Conservation (phyloP, 1,140 invertebrate genomes). For the Drosophila nasuta region DNA sequence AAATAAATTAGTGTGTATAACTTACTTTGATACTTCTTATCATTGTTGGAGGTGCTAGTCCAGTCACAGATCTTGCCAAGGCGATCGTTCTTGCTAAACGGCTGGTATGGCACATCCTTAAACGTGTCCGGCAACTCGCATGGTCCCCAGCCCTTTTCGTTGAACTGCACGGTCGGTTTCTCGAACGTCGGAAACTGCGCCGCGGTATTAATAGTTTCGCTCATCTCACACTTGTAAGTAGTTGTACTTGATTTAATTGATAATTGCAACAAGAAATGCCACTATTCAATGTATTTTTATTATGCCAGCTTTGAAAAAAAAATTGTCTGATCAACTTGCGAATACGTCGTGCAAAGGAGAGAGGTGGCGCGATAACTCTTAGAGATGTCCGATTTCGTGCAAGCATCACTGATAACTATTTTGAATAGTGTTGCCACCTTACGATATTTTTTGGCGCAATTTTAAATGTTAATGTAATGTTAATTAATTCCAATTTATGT, state of each 20-base stretch:
- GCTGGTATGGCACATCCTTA: slow-evolving; percentile 99
- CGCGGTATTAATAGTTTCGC: slow-evolving; percentile 78
- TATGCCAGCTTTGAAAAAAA: slow-evolving; percentile 38
- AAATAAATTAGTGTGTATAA: slow-evolving; percentile 46
- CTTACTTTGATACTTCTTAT: slow-evolving; percentile 97
- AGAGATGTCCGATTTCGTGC: slow-evolving; percentile 24
- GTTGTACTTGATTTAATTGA: slow-evolving; percentile 27
- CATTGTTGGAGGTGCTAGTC: slow-evolving; percentile 97
- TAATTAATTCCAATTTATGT: too few species aligned
- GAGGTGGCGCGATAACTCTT: slow-evolving; percentile 33
- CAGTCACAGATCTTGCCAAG: slow-evolving; percentile 99
- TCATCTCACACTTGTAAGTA: slow-evolving; percentile 61
- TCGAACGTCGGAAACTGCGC: slow-evolving; percentile 74
- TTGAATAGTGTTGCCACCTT: neutral
- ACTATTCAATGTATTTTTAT: slow-evolving; percentile 26
- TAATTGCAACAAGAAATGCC: slow-evolving; percentile 22
- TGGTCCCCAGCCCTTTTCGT: slow-evolving; percentile 95
- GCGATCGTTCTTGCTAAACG: slow-evolving; percentile 98
- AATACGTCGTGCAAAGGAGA: slow-evolving; percentile 49
- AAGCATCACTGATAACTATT: slow-evolving; percentile 1
- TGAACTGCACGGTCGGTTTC: slow-evolving; percentile 82
- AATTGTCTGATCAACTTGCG: slow-evolving; percentile 31
- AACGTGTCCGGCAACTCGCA: slow-evolving; percentile 97
- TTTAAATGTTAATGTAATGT: too few species aligned
- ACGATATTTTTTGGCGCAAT: too few species aligned